Conservation (phyloP, 2,113 vertebrate genomes). For the human (Homo sapiens) region GRCh38 chr15:89416001-89416500, state of each 20-base stretch:
- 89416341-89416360: rapidly evolving
- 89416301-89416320: neutral
- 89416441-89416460: slow-evolving; percentile 64
- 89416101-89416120: neutral
- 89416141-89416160: neutral
- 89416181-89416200: neutral
- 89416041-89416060: neutral
- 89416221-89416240: neutral
- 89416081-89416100: neutral
- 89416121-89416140: neutral
- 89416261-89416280: slow-evolving; percentile 16
- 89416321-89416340: neutral
- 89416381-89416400: neutral
- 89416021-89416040: neutral
- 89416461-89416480: rapidly evolving
- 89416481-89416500: rapidly evolving
- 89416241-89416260: neutral
- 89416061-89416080: neutral
- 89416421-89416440: neutral
- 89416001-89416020: neutral
- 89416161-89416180: neutral
- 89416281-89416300: slow-evolving; percentile 14
- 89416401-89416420: rapidly evolving
- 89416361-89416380: neutral
- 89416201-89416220: neutral